Base-by-base conservation (phyloP, 1,140 invertebrate species). In the Macrosteles quadrilineatus region DNA sequence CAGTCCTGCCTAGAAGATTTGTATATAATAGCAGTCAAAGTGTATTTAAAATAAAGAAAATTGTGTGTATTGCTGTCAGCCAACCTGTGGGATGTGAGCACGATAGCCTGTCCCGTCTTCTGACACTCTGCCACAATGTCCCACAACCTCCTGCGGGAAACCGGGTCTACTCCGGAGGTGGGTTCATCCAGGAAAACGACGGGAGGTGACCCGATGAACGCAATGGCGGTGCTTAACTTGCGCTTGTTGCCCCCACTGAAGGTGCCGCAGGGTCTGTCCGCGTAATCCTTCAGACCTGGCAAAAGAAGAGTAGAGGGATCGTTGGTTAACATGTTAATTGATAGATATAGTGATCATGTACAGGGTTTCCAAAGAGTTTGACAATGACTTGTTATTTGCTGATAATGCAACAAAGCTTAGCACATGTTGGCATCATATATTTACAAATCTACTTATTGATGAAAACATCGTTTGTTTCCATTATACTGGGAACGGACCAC, bases 191-290 rank as follows among this genome's bases (percentile, higher is more conserved):
- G 81, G 77, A 96, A 95, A 27, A 98, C 86, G 17, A 98, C 85
- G 11, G 90, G 86, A 2, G 95, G 93, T 82, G 96, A 90, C 19
- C 94, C 95, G 40, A 98, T 85, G 72, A 98, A 88, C 6, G 97
- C 92, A 57, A 99, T 88, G 0, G 96, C 96, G 43, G 96, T 95
- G 73, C 93, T 97, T 27, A 99, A 81, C 80, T 98, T 98, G 50
- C 97, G 85, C 78, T 97, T 98, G 74, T 98, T 99, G 0, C 97
- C 97, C 12, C 95, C 95, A 77, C 94, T 96, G 50, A 76, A 77
- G n/a, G 31, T 63, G 11, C 72, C 72, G 53, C 73, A 71, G 12
- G 40, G 9, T 59, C 62, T 55, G 68, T 75, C 31, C 36, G 63
- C 57, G 53, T 74, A 71, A 19, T 73, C 74, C 30, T 71, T 64